Percentiles rank a stretch among this genome's conserved stretches.
These are phyloP conservation scores for Cremastinae sp. DNA, from an alignment of 2,888 invertebrate genomes.

Conservation along the genomic window DNA sequence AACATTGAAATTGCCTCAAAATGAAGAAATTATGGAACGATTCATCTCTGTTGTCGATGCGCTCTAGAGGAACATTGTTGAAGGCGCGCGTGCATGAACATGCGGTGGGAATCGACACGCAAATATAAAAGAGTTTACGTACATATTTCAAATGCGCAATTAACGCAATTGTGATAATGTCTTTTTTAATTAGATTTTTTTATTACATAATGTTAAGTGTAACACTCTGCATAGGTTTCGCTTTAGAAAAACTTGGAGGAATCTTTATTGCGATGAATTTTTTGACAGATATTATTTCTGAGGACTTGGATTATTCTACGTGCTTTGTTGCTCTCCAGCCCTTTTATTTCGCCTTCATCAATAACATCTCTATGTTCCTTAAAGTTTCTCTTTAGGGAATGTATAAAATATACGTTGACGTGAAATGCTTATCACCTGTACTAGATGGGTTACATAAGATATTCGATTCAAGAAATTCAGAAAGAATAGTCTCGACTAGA, in stretches of 20 bases:
- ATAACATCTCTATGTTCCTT: slow-evolving; percentile 39
- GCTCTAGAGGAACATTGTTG: slow-evolving; percentile 22
- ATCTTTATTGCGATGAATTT: slow-evolving; percentile 35
- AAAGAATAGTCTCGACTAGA: slow-evolving; percentile 21
- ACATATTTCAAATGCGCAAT: slow-evolving; percentile 60
- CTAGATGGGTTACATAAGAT: slow-evolving; percentile 36
- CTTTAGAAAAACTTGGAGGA: slow-evolving; percentile 29
- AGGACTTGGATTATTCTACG: slow-evolving; percentile 35
- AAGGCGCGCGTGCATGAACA: slow-evolving; percentile 21
- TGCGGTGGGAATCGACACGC: slow-evolving; percentile 44
- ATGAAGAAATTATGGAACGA: slow-evolving; percentile 16
- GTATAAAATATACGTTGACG: slow-evolving; percentile 29
- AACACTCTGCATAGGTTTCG: slow-evolving; percentile 51
- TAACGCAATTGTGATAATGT: slow-evolving; percentile 66
- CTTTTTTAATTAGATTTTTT: slow-evolving; percentile 60
- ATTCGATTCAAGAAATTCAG: slow-evolving; percentile 33
- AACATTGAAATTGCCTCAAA: slow-evolving; percentile 57
- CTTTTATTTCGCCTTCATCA: neutral
- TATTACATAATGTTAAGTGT: slow-evolving; percentile 61
- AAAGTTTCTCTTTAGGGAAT: slow-evolving; percentile 49
- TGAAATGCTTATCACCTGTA: slow-evolving; percentile 51
- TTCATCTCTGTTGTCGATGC: slow-evolving; percentile 31
- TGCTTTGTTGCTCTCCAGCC: slow-evolving; percentile 20
- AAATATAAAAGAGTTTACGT: slow-evolving; percentile 49
- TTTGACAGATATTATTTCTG: slow-evolving; percentile 23